These are phyloP conservation scores for Bambusicola thoracicus DNA, from an alignment of 2,113 vertebrate species.

Conservation along the genomic window DNA sequence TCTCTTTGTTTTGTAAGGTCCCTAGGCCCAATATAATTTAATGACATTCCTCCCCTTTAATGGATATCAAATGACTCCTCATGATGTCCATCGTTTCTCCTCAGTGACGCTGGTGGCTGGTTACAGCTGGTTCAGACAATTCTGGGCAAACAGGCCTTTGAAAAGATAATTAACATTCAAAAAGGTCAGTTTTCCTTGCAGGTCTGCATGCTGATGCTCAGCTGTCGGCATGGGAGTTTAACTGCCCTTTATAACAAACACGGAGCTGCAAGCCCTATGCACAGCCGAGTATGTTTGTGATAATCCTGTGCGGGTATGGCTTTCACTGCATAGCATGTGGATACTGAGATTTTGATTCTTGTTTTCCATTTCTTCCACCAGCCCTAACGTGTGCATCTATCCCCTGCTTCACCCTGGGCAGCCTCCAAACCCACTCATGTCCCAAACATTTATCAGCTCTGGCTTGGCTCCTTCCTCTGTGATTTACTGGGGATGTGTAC, in stretches of 20 bases:
- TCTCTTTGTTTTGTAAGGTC: constrained; percentile 55
- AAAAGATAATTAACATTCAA: constrained; percentile 72
- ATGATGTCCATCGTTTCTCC: constrained; percentile 47
- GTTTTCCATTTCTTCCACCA: neutral
- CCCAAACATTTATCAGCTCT: neutral
- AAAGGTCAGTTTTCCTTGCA: constrained; percentile 68
- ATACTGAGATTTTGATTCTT: constrained; percentile 3
- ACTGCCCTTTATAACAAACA: constrained; percentile 21
- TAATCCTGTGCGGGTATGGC: constrained; percentile 9
- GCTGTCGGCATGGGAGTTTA: constrained; percentile 10
- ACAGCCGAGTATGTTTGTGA: constrained; percentile 26
- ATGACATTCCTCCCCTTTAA: constrained; percentile 63
- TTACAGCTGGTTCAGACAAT: constrained; percentile 59
- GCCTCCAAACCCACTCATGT: neutral
- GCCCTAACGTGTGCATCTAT: neutral
- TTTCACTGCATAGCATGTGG: neutral
- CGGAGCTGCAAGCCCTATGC: neutral
- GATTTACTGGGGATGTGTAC: neutral
- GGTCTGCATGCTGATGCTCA: constrained; percentile 61
- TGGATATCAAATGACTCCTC: constrained; percentile 56
- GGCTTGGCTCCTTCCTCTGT: neutral
- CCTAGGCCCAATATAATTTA: constrained; percentile 56
- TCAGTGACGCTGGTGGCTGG: constrained; percentile 37
- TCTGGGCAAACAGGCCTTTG: constrained; percentile 67
- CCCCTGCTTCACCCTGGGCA: neutral